Percentiles rank a stretch among this genome's conserved stretches.
Evolutionary conservation across 2,113 vertebrate species (phyloP).

Genomic region (Barbus barbus): DNA sequence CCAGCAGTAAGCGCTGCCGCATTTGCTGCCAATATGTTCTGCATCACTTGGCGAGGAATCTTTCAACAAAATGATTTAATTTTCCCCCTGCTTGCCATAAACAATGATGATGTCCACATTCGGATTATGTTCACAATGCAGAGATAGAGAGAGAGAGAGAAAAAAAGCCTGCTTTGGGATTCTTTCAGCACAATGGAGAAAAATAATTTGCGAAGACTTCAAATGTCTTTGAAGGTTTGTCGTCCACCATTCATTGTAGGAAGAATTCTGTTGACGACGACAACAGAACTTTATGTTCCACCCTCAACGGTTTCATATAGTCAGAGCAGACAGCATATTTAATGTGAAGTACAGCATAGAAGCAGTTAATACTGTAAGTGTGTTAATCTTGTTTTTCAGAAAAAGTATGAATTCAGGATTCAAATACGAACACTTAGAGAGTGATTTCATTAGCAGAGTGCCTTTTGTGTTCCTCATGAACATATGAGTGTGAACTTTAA

Average conservation of each 20-base stretch:
- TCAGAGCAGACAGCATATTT: not conserved
- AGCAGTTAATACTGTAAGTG: not conserved
- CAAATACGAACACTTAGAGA: not conserved
- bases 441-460: not conserved
- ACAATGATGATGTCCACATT: conserved; percentile 32
- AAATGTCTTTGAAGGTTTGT: conserved; percentile 3
- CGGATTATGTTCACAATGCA: conserved; percentile 11
- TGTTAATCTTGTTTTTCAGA: not conserved
- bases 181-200: not conserved
- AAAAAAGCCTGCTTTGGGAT: not conserved
- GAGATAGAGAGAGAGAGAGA: not conserved
- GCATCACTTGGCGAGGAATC: conserved; percentile 57
- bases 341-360: not conserved
- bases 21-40: conserved; percentile 26
- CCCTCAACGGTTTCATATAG: not conserved
- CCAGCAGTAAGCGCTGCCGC: not conserved
- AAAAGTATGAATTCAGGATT: too few species aligned
- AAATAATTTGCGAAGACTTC: not conserved
- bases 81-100: conserved; percentile 38
- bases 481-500: too few species aligned
- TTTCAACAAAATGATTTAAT: conserved; percentile 51
- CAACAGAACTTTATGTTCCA: not conserved
- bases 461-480: not conserved
- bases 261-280: not conserved
- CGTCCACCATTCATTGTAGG: not conserved